Percentiles rank a stretch among this genome's conserved stretches.
Conservation (phyloP, 1,140 invertebrate species). For the Papilio polyxenes region DNA sequence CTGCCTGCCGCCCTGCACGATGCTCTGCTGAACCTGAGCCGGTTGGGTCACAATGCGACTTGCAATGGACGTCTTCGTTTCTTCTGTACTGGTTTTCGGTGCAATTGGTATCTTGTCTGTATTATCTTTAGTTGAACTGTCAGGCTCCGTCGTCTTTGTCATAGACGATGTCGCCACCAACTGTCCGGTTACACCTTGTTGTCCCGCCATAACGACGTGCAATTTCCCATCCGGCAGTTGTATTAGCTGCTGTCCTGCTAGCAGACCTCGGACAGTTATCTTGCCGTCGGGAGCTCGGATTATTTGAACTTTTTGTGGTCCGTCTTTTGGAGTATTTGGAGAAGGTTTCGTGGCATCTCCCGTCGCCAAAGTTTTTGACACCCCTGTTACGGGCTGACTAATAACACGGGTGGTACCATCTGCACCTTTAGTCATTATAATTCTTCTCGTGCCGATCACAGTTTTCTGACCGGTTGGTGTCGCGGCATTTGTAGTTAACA, state of each 20-base stretch:
- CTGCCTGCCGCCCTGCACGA: conserved; percentile 51
- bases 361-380: conserved; percentile 55
- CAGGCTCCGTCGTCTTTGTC: conserved; percentile 46
- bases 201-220: conserved; percentile 86
- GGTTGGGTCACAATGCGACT: conserved; percentile 46
- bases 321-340: conserved; percentile 73
- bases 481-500: conserved; percentile 81
- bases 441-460: conserved; percentile 85
- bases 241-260: conserved; percentile 96
- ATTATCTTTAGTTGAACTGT: conserved; percentile 40
- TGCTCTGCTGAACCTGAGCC: conserved; percentile 54
- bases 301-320: conserved; percentile 93
- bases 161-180: conserved; percentile 64
- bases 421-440: conserved; percentile 90
- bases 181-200: conserved; percentile 67
- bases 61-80: conserved; percentile 44
- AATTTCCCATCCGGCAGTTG: conserved; percentile 96
- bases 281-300: conserved; percentile 94
- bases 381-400: conserved; percentile 76
- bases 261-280: conserved; percentile 93
- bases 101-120: conserved; percentile 41
- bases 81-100: conserved; percentile 49
- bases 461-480: conserved; percentile 84
- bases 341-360: conserved; percentile 55
- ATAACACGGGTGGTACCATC: conserved; percentile 90